Evolutionary conservation across 1,140 invertebrate species (phyloP), one percentile per base, ranked within the genome.

Genomic region (Agrypnia vestita): DNA sequence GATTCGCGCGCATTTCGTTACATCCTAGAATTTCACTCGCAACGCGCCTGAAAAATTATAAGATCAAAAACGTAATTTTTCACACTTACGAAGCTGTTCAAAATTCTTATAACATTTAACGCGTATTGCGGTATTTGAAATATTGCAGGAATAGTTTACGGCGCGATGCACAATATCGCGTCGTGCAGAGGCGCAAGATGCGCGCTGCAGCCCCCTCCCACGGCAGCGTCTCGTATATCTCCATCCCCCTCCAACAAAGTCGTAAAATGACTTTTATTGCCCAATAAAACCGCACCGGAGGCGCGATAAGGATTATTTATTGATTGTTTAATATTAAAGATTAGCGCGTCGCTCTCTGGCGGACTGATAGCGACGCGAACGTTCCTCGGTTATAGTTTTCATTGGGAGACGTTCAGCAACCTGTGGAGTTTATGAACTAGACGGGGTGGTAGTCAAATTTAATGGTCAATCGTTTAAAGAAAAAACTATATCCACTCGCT

Each of bases 321-420:
- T 81, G 80, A 81, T 78, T 78, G 76, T 81, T 78, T 78, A 81
- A 81, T 81, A 77, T 69, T 47, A 78, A 74, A 75, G 69, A 76
- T 64, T 51, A 76, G 25, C 76, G 51, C 35, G 73, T 49, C 59
- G 47, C 67, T 74, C 19, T 61, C 51, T 49, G 49, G 64, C 69
- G 19, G 64, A 59, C 72, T 81, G 80, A 81, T 81, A 61, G 6
- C 8, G 10, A 51, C 9, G 46, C 3, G 15, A 10, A 15, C 15
- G 47, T 25, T 49, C 12, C 17, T 11, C 19, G 53, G 21, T 21
- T 51, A 73, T 55, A 55, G 51, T 53, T 25, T 73, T 73, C 49
- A 73, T 51, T 43, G 21, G 19, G 53, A 73, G 46, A 69, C n/a
- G 43, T 15, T 69, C 46, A 43, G 46, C 64, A 69, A 69, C 64